phyloP scores from a whole-genome alignment of 2,888 invertebrate genomes.

The Pycnomerus fuliginosus region DNA sequence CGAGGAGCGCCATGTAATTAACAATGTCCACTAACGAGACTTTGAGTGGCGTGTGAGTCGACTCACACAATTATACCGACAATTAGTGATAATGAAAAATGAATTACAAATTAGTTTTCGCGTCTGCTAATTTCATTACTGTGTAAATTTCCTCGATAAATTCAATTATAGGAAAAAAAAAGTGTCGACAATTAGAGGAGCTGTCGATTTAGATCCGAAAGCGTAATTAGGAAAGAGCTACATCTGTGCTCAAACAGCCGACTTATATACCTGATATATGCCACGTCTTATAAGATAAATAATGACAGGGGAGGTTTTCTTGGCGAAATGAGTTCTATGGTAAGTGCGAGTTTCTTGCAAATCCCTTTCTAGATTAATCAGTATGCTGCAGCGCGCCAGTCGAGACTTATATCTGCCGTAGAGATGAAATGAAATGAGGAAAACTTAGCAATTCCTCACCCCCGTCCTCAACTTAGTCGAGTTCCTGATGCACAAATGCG shows the following conservation, averaged over 20 bases:
- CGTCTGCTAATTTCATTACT: slow-evolving; percentile 36
- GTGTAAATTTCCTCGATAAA: no score
- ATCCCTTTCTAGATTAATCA: slow-evolving; percentile 50
- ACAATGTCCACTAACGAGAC: slow-evolving; percentile 47
- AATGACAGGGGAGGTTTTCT: slow-evolving; percentile 34
- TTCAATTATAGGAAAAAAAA: no score
- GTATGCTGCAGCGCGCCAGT: slow-evolving; percentile 49
- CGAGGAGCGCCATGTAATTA: slow-evolving; percentile 47
- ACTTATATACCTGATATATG: slow-evolving; percentile 18
- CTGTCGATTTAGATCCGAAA: no score
- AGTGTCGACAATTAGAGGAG: no score
- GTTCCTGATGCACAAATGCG: slow-evolving; percentile 32
- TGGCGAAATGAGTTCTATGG: slow-evolving; percentile 38
- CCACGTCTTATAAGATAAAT: slow-evolving; percentile 29
- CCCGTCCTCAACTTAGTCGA: slow-evolving; percentile 34
- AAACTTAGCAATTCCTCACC: slow-evolving; percentile 54
- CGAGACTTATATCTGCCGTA: slow-evolving; percentile 52
- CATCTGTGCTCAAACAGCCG: no score
- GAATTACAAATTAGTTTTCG: slow-evolving; percentile 41
- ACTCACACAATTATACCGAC: slow-evolving; percentile 43
- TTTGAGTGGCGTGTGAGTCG: slow-evolving; percentile 46
- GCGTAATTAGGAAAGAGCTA: no score
- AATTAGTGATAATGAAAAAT: slow-evolving; percentile 48
- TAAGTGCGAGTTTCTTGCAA: slow-evolving; percentile 42
- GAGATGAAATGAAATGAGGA: slow-evolving; percentile 54